Conservation (phyloP, 92 coral and sea anemone genomes). For the Zoanthus solanderi region DNA sequence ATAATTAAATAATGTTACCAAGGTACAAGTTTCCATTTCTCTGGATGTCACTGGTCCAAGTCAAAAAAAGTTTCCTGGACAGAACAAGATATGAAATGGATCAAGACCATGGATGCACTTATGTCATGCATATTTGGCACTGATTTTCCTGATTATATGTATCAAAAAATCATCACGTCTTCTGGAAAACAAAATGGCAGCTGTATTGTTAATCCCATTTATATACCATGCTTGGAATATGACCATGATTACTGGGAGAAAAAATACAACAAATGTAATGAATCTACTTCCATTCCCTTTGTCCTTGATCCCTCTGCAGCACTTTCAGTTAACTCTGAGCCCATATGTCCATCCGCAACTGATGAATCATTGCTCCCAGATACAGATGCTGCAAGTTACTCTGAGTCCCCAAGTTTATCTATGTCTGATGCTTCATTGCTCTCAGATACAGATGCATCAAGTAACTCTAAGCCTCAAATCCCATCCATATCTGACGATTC, state of each 20-base stretch:
- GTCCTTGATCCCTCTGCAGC: conserved; percentile 5
- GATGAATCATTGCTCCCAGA: too few species aligned
- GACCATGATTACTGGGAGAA: neutral
- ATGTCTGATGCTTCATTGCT: neutral
- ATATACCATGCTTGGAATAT: neutral
- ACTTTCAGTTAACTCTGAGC: conserved; percentile 23
- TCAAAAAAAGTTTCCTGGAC: neutral
- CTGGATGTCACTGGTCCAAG: conserved; percentile 4
- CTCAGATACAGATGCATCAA: conserved; percentile 5
- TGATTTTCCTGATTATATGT: neutral
- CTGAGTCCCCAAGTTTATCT: neutral
- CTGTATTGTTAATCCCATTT: neutral
- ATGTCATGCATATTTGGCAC: neutral
- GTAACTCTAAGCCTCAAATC: neutral
- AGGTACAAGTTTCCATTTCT: conserved; percentile 16
- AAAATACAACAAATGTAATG: conserved; percentile 3
- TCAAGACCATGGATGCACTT: neutral
- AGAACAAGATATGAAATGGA: neutral
- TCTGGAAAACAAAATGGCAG: neutral
- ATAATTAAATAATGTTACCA: conserved; percentile 2
- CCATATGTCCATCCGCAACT: neutral
- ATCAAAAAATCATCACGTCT: neutral
- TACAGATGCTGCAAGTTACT: too few species aligned
- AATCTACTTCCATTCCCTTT: neutral
- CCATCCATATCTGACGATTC: neutral